Conservation (phyloP, 1,140 invertebrate species). For the Lysiphlebus fabarum region DNA sequence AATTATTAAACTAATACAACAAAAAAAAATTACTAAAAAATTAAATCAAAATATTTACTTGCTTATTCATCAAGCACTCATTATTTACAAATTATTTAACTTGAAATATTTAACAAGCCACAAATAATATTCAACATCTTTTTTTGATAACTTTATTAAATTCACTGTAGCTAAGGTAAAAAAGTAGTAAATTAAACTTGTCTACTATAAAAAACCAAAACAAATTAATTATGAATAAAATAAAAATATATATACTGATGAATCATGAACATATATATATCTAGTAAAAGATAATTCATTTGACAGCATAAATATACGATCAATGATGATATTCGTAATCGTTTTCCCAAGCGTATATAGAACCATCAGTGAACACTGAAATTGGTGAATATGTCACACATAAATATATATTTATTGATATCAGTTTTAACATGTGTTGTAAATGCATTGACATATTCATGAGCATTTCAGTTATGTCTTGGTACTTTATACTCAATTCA, state of each 20-base stretch:
- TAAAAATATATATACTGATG: too few relatives aligned
- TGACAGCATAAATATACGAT: not conserved
- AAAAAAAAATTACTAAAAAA: too few relatives aligned
- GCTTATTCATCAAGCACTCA: slow-evolving; percentile 15
- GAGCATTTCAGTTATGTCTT: too few relatives aligned
- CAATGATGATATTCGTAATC: slow-evolving; percentile 4
- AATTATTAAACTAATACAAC: too few relatives aligned
- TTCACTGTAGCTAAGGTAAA: too few relatives aligned
- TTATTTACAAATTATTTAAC: slow-evolving; percentile 18
- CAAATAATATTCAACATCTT: not conserved
- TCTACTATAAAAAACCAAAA: too few relatives aligned
- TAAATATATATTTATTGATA: not conserved
- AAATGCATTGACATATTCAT: too few relatives aligned
- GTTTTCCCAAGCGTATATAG: slow-evolving; percentile 2
- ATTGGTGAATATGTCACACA: not conserved
- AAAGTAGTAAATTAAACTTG: not conserved
- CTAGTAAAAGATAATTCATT: slow-evolving; percentile 7
- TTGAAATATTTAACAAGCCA: not conserved
- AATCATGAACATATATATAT: not conserved
- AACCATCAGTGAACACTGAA: not conserved
- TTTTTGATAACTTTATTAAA: not conserved
- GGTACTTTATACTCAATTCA: too few relatives aligned
- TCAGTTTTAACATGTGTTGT: too few relatives aligned
- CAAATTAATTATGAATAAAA: too few relatives aligned
- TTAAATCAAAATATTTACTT: too few relatives aligned